Evolutionary conservation across 2,797 vertebrate species (phyloP).

Genomic region (Cryptoprocta ferox): DNA sequence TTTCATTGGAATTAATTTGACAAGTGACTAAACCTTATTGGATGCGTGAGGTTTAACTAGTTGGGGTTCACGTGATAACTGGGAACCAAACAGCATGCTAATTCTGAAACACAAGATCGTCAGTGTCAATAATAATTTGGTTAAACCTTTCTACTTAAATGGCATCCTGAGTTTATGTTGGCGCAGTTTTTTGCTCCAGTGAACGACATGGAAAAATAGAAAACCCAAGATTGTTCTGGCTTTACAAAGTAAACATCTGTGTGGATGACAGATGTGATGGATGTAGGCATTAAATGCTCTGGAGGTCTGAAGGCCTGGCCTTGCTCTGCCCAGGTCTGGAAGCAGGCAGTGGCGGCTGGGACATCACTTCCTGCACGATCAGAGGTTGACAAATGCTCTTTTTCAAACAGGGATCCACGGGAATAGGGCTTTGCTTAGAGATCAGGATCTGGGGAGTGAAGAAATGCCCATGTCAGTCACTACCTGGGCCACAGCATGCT

Average conservation of each 20-base stretch:
- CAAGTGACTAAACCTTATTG: neutral
- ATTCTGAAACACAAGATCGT: neutral
- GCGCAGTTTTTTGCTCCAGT: neutral
- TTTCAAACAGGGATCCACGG: neutral
- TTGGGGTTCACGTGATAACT: neutral
- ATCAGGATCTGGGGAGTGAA: neutral
- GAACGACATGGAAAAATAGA: neutral
- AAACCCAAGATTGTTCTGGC: neutral
- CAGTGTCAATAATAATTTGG: neutral
- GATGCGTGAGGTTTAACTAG: neutral
- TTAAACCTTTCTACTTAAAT: neutral
- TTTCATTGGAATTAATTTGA: neutral
- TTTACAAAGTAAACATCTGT: neutral
- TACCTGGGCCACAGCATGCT: neutral
- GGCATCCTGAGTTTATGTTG: neutral
- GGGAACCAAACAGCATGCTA: neutral
- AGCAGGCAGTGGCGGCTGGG: too few relatives aligned
- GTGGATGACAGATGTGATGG: neutral
- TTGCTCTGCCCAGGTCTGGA: neutral
- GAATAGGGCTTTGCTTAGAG: neutral
- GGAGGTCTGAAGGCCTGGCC: neutral
- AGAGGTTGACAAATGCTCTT: neutral
- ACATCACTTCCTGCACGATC: neutral
- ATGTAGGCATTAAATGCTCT: neutral
- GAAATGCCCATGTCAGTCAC: neutral